Evolutionary conservation across 1,140 invertebrate species (phyloP), one percentile per base, ranked within the genome.

Genomic region (Drosophila kanapiae): DNA sequence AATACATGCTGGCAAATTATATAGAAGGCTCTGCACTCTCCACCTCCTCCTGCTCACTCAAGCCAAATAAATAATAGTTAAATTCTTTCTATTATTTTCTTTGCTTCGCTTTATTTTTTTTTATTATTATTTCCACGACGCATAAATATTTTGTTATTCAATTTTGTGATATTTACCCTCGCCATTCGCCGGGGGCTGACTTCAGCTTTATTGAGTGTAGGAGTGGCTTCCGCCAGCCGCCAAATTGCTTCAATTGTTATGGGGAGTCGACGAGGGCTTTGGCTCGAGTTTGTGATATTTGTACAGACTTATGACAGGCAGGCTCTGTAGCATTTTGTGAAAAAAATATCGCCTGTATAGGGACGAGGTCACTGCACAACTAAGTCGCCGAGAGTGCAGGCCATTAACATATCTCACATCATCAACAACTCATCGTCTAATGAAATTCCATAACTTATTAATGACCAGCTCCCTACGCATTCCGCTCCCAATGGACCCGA

Each of bases 1-100:
- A 88, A 83, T 87, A 83, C 47, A 88, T 88, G 81, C 80, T 75
- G 78, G 83, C 84, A 80, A 87, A 87, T 87, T 88, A 87, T 88
- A 77, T 71, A 74, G 84, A 88, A 67, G 83, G 69, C 42, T n/a
- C 57, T n/a, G 68, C 63, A 33, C 74, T 69, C 63, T 53, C 45
- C n/a, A n/a, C n/a, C 23, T 23, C 23, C 23, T 23, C 23, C 23
- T 23, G 23, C 23, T 23, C 23, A 23, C 23, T 23, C 23, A n/a
- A 77, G 59, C 77, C 71, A 60, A 80, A 84, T 88, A 87, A 87
- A 87, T 87, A 87, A 87, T 87, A 87, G 83, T 87, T 87, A 84
- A 87, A 87, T 84, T 80, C 75, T 56, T 68, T 69, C 74, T 65
- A 54, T 70, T 70, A 68, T 58, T 74, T 40, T 54, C 51, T 37